Evolutionary conservation across 2,113 vertebrate species (phyloP), one percentile per base, ranked within the genome.

Genomic region (Collichthys lucidus): DNA sequence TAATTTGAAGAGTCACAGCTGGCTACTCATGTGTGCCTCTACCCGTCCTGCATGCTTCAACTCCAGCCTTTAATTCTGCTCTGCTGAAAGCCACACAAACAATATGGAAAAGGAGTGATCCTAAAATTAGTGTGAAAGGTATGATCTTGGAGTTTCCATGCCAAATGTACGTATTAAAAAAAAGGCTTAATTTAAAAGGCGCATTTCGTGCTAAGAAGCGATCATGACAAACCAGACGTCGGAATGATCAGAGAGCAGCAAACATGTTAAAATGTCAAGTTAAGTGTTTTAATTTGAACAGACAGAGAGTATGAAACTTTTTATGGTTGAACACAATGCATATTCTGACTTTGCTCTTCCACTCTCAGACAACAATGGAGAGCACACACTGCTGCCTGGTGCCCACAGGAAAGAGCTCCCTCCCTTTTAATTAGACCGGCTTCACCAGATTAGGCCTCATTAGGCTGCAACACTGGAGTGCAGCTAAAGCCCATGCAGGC

Each of bases 371-470:
- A 82, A 74, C 72, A 66, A 61, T 26, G 22, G 70, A 82, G 55
- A 53, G 66, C 55, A 60, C 65, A 76, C 66, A 85, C 64, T 52
- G 31, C 64, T 88, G 62, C 86, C 52, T 84, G 71, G 81, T 77
- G 80, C 72, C 74, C 84, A 90, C 42, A 82, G 83, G 86, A 83
- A 79, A 90, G 77, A 22, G 50, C 79, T 74, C 81, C 91, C 76
- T 88, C 81, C 84, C 81, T 83, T 90, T 91, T 92, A 92, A 93
- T 93, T 91, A 90, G 88, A 87, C 85, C 87, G 55, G 80, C 90
- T 90, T 90, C 86, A 82, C 78, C 86, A 93, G 92, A 94, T 91
- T 93, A 92, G 91, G 85, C 84, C 90, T 91, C 88, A 92, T 93
- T 93, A 92, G 89, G 78, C 90, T 88, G 77, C 83, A 85, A 70